Conservation (phyloP, 2,888 invertebrate species). For the Mesoligia furuncula region DNA sequence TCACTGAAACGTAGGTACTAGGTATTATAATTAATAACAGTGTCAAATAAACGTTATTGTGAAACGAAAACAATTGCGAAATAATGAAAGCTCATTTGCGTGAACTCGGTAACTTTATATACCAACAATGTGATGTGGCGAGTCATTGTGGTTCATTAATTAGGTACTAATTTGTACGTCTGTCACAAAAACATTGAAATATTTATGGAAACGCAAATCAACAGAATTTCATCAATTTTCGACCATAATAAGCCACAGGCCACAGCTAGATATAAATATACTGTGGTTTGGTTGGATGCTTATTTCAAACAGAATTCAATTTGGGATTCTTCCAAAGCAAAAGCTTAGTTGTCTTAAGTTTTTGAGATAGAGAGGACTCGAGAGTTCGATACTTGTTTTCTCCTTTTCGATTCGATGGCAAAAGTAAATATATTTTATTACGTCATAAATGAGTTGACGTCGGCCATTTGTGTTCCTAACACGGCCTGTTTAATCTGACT, state of each 20-base stretch:
- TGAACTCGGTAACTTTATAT: constrained; percentile 3
- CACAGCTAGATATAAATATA: background rate
- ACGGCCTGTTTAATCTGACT: no score
- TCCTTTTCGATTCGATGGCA: background rate
- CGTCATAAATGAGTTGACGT: background rate
- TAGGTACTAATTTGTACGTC: no score
- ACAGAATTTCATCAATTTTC: background rate
- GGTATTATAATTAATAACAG: background rate
- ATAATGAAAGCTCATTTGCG: background rate
- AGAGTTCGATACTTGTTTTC: background rate
- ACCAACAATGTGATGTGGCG: background rate
- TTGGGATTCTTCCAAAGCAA: background rate
- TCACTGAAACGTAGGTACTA: background rate
- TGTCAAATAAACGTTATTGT: background rate
- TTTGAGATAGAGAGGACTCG: background rate
- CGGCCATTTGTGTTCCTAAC: no score
- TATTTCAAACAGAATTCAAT: background rate
- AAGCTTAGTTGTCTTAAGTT: background rate
- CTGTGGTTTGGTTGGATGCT: background rate
- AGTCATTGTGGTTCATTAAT: background rate
- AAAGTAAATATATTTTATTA: background rate
- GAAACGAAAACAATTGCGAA: background rate
- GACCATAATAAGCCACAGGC: no score
- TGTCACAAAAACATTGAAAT: background rate
- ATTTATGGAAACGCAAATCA: background rate